Percentiles rank a stretch among this genome's conserved stretches.
Conservation (phyloP, 2,113 vertebrate genomes). For the Hucho hucho region DNA sequence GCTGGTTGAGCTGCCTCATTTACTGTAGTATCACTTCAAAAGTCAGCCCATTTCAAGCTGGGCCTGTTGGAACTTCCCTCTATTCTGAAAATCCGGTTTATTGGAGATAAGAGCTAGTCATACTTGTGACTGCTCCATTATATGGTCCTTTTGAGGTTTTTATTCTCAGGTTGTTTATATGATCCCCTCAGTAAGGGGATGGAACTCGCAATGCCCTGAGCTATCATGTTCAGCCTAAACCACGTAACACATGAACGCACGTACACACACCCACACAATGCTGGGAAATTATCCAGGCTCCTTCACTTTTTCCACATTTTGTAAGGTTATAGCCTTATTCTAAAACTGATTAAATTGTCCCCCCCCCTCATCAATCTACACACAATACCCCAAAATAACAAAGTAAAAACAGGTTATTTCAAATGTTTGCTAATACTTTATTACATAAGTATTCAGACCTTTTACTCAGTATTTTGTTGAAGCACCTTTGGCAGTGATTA, state of each 20-base stretch:
- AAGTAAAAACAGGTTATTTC: too few species aligned
- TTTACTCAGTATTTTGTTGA: too few species aligned
- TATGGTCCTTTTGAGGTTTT: conserved; percentile 33
- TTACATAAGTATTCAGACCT: too few species aligned
- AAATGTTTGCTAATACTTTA: too few species aligned
- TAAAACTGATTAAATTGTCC: too few species aligned
- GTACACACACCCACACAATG: not conserved
- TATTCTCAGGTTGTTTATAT: conserved; percentile 37
- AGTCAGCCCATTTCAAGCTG: conserved; percentile 46
- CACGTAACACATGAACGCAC: not conserved
- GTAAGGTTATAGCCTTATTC: too few species aligned
- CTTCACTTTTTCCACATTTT: too few species aligned
- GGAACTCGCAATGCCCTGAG: not conserved
- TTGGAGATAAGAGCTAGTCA: conserved; percentile 37
- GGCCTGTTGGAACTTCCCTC: conserved; percentile 47
- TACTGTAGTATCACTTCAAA: conserved; percentile 57
- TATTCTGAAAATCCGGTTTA: conserved; percentile 46
- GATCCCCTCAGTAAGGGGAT: conserved; percentile 15
- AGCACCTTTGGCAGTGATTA: too few species aligned
- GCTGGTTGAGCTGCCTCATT: conserved; percentile 40
- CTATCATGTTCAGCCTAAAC: not conserved
- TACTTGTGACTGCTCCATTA: conserved; percentile 38
- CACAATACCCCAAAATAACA: not conserved
- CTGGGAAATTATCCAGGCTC: not conserved
- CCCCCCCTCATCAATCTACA: not conserved